phyloP scores from a whole-genome alignment of 2,113 vertebrate species.

The Mystacornis crossleyi region DNA sequence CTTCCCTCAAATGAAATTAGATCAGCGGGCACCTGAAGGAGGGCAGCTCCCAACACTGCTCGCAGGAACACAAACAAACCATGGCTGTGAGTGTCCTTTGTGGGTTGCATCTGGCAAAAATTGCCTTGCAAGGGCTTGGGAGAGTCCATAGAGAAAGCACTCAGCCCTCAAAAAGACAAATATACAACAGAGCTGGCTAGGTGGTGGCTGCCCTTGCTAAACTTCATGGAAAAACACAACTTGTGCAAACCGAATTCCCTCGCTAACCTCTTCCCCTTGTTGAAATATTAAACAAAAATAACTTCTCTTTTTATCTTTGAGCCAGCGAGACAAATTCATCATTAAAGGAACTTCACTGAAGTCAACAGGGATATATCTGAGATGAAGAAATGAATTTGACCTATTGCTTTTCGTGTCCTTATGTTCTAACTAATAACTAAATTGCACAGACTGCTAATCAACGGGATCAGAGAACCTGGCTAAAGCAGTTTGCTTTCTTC shows the following conservation, averaged over 20 bases:
- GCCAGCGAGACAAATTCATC: constrained; percentile 59
- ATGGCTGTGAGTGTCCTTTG: background rate
- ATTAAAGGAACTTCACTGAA: constrained; percentile 56
- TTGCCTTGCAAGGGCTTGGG: background rate
- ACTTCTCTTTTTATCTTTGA: constrained; percentile 68
- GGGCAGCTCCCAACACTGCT: background rate
- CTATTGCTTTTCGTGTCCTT: constrained; percentile 8
- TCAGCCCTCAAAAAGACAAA: constrained; percentile 67
- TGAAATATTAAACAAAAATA: constrained; percentile 76
- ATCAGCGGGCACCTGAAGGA: background rate
- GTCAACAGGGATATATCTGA: constrained; percentile 45
- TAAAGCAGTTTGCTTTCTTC: background rate
- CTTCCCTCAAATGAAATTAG: background rate
- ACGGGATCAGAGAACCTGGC: background rate
- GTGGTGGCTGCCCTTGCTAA: constrained; percentile 62
- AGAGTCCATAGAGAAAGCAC: constrained; percentile 34
- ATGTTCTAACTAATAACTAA: constrained; percentile 31
- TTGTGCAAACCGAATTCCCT: constrained; percentile 61
- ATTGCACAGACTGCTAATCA: constrained; percentile 2
- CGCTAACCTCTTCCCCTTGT: constrained; percentile 70
- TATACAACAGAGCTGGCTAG: constrained; percentile 53
- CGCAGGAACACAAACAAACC: background rate
- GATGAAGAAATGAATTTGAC: constrained; percentile 52
- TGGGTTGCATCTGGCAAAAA: background rate
- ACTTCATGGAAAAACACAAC: constrained; percentile 64